Evolutionary conservation across 2,888 invertebrate species (phyloP), one percentile per base, ranked within the genome.

Genomic region (Himalopsyche tibetana): DNA sequence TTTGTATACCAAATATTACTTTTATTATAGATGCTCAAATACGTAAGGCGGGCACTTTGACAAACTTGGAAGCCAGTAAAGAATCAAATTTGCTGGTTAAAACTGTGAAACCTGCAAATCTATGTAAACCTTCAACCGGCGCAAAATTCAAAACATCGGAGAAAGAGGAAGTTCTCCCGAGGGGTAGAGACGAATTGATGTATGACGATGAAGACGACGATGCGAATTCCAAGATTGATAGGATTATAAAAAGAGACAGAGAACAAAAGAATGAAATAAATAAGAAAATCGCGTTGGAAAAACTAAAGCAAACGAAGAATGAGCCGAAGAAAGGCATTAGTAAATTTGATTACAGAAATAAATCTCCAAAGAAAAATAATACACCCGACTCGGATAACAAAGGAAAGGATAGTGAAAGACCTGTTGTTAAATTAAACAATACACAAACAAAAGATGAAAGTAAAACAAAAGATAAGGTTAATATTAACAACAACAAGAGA

Each of bases 131-230:
- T 12, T 63, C n/a, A 36, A 80, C 55, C 15, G 11, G 40, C 19
- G 17, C 42, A 81, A n/a, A 83, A 69, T 56, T 28, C 82, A 84
- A 85, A 69, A 56, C 56, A 8, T 74, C 84, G 5, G 84, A 85
- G 55, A 86, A 84, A 80, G 81, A 86, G 17, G 82, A 82, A 15
- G 28, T 82, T 45, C 19, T 89, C 0, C 89, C 90, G 87, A 88
- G 91, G 55, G 92, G 93, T 88, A 91, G 93, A 19, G 90, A 92
- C 83, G 89, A 89, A n/a, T 90, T 94, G 2, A 88, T 94, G 56
- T 94, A 94, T 89, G 91, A 91, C 0, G 90, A 92, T 5, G 94
- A 93, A 6, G 93, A 94, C 89, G 91, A 91, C 11, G 89, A 89
- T 55, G 89, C 89, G 42, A 90, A 93, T 88, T 91, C 90, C 28